Conservation (phyloP, 92 coral and sea anemone species). For the Epizoanthus fatuus region DNA sequence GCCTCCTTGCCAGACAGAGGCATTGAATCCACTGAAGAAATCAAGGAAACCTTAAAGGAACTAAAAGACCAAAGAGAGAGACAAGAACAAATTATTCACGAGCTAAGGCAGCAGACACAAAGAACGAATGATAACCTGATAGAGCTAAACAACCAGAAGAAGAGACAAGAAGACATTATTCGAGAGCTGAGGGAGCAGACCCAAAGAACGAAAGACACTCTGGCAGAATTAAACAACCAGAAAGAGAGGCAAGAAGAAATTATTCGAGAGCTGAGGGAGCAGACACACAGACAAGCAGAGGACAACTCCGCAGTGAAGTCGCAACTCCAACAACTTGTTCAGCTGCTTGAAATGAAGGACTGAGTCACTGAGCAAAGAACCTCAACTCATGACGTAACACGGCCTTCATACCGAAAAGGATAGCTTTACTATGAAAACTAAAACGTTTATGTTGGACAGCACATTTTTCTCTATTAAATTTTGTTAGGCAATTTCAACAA, state of each 20-base stretch:
- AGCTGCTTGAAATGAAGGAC: conserved; percentile 2
- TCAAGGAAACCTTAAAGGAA: background rate
- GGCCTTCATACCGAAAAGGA: no score
- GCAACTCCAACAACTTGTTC: conserved; percentile 9
- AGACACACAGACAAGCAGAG: conserved; percentile 1
- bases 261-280: conserved; percentile 3
- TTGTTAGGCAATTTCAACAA: no score
- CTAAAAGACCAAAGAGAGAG: background rate
- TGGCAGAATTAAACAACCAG: background rate
- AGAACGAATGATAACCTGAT: background rate
- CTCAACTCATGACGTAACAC: no score
- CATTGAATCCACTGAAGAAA: background rate
- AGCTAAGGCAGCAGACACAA: background rate
- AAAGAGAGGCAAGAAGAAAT: background rate
- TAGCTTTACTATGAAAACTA: no score
- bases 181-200: background rate
- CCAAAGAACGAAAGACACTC: background rate
- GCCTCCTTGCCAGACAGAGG: background rate
- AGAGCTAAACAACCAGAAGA: background rate
- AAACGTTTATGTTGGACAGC: no score
- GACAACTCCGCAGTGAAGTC: background rate
- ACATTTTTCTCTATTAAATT: no score
- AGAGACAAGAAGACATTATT: background rate
- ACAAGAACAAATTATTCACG: background rate
- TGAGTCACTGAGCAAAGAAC: no score